These are phyloP conservation scores for Miniopterus natalensis DNA, from an alignment of 2,113 vertebrate genomes.

Conservation along the genomic window DNA sequence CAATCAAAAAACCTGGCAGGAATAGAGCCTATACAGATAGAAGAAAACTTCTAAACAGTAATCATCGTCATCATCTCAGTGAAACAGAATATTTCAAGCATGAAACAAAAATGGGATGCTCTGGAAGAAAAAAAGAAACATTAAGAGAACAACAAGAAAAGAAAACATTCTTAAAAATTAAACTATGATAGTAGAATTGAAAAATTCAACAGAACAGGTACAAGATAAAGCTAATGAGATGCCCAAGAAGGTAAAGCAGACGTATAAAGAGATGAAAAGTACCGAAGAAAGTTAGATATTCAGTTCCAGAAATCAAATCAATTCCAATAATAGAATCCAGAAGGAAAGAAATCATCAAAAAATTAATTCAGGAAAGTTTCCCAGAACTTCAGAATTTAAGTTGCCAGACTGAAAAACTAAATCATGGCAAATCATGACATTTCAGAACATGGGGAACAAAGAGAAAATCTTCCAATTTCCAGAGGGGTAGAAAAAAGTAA, in stretches of 20 bases:
- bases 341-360: background rate
- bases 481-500: background rate
- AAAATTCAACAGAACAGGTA: background rate
- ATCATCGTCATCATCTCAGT: background rate
- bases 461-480: background rate
- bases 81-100: background rate
- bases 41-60: background rate
- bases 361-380: background rate
- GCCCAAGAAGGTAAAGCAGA: background rate
- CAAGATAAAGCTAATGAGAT: background rate
- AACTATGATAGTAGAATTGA: background rate
- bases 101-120: background rate
- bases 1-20: background rate
- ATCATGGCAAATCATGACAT: background rate
- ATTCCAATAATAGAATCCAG: background rate
- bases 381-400: background rate
- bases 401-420: background rate
- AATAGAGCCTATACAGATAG: background rate
- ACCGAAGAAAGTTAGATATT: background rate
- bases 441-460: background rate
- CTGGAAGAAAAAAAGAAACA: background rate
- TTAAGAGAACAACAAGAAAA: constrained; percentile 41
- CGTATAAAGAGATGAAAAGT: background rate
- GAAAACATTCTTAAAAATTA: background rate
- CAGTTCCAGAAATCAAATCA: background rate